Base-by-base conservation (phyloP, 2,797 vertebrate genomes). In the Aphelocoma californica region DNA sequence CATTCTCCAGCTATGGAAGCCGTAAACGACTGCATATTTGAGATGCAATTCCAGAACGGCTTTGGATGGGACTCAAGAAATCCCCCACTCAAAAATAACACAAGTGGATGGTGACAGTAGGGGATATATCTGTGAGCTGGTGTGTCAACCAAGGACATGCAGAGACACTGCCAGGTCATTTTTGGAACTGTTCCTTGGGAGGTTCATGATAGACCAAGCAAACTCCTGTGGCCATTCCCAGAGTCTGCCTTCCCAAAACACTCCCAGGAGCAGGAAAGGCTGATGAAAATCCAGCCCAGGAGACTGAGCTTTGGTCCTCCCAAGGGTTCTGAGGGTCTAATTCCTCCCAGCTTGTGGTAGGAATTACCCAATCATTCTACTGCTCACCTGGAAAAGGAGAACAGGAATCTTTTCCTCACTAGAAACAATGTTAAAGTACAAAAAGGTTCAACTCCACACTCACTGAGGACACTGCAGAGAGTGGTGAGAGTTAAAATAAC, bases 81-180 rank as follows among this genome's bases (percentile, higher is more conserved):
- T 95, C 93, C 95, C 95, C 91, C 91, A 94, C 94, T 96, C 91
- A 53, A 77, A 95, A 96, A 92, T 92, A 95, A 95, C 95, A 86
- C 91, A 96, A 97, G 92, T 88, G 85, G 93, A 94, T 93, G 91
- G 93, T 88, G 95, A 94, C 95, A 94, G 96, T 88, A 91, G 93
- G 83, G 85, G 91, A 95, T 96, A 92, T 95, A 97, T 96, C 95
- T 91, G 93, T 40, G 74, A 82, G 73, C 81, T 95, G 79, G 72
- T 92, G 91, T 92, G 95, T 94, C 92, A 96, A 93, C 61, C 93
- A 90, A 94, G 95, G 93, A 95, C 95, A 95, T 45, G 89, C 77
- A 90, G 85, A 95, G 95, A 91, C 93, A 94, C 93, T 95, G 95
- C 95, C 95, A 96, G 96, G 90, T 95, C 95, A 73, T 92, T 96